Evolutionary conservation across 2,113 vertebrate species (phyloP).

Genomic region (Cynocephalus volans): DNA sequence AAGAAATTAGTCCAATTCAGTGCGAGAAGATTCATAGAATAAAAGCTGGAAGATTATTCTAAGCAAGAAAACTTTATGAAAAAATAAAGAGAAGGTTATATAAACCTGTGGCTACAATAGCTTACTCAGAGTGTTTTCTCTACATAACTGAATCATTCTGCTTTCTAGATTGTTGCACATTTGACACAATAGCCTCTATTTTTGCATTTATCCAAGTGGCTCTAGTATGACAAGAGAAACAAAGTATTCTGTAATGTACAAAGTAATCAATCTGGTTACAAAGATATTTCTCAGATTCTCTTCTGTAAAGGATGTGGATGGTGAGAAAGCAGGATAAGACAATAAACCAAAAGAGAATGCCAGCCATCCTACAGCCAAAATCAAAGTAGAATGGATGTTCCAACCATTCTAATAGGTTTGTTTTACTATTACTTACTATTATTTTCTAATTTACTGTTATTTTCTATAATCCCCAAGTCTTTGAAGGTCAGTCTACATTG

Average conservation of each 20-base stretch:
- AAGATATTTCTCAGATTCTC: not conserved
- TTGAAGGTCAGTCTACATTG: not conserved
- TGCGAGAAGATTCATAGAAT: not conserved
- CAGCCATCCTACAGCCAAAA: not conserved
- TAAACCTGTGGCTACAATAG: not conserved
- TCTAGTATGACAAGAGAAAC: not conserved
- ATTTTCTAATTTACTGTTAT: not conserved
- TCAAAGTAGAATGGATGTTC: not conserved
- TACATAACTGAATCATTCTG: constrained; percentile 8
- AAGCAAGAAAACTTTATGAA: not conserved
- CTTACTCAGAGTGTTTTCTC: not conserved
- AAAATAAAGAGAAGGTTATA: not conserved
- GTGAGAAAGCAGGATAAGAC: not conserved
- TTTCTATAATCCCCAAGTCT: not conserved
- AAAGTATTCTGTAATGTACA: constrained; percentile 9
- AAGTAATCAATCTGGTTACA: not conserved
- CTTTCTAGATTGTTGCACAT: constrained; percentile 17
- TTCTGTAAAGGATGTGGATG: not conserved
- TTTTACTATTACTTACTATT: not conserved
- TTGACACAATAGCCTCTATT: constrained; percentile 17
- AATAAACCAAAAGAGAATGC: not conserved
- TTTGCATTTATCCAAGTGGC: constrained; percentile 33
- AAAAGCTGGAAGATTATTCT: not conserved
- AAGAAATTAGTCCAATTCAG: not conserved
- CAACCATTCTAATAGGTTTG: not conserved